These are phyloP conservation scores for Hippocampus comes DNA, from an alignment of 2,113 vertebrate genomes.

Conservation along the genomic window DNA sequence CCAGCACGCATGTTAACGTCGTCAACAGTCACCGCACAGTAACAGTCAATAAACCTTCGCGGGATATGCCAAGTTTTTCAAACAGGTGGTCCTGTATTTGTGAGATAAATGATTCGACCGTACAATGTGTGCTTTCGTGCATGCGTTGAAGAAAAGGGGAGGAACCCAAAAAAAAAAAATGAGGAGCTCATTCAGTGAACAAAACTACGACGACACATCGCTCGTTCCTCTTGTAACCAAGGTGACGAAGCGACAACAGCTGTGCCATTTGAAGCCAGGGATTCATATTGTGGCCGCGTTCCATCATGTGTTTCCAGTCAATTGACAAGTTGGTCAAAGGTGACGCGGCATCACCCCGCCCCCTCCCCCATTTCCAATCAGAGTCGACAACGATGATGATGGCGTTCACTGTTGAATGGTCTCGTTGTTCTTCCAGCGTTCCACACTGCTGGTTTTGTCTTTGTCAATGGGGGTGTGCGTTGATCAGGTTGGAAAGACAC, in stretches of 20 bases:
- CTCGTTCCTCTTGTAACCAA: neutral
- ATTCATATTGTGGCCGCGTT: neutral
- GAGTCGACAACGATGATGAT: neutral
- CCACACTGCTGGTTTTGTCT: constrained; percentile 1
- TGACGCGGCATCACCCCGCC: neutral
- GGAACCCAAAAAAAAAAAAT: neutral
- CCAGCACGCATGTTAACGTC: neutral
- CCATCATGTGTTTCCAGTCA: neutral
- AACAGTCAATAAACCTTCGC: neutral
- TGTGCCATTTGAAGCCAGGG: neutral
- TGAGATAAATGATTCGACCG: neutral
- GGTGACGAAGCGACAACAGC: neutral
- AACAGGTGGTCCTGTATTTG: neutral
- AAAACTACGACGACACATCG: neutral
- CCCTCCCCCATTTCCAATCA: neutral
- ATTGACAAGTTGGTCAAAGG: neutral
- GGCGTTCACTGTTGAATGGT: neutral
- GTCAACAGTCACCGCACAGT: neutral
- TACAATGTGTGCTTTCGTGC: neutral
- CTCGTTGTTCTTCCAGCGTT: neutral
- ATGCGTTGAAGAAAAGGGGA: neutral
- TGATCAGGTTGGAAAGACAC: neutral
- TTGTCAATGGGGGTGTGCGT: neutral
- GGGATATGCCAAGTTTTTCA: neutral
- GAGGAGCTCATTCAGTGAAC: neutral